Percentiles rank a stretch among this genome's conserved stretches.
Conservation (phyloP, 2,113 vertebrate genomes). For the Oncorhynchus kisutch region DNA sequence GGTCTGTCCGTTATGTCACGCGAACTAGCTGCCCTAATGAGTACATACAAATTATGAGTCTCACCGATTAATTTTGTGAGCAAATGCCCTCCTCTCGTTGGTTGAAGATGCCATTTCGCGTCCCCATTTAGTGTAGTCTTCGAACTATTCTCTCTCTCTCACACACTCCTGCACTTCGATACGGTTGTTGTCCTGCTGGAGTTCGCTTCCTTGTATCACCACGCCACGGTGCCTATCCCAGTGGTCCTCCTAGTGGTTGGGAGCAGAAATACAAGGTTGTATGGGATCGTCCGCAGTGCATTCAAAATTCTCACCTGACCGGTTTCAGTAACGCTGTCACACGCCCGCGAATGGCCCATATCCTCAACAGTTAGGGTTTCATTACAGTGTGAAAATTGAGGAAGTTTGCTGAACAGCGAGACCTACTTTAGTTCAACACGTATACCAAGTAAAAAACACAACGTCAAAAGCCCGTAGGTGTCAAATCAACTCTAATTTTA, state of each 20-base stretch:
- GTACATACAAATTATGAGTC: constrained; percentile 1
- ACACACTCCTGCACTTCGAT: constrained; percentile 15
- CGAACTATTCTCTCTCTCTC: constrained; percentile 22
- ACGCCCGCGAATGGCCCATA: background rate
- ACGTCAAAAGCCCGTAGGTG: no score
- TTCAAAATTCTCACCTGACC: constrained; percentile 57
- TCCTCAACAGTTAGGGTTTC: constrained; percentile 36
- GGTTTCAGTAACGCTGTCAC: constrained; percentile 39
- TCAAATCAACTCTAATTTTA: no score
- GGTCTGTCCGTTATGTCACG: constrained; percentile 44
- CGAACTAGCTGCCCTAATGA: background rate
- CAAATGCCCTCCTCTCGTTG: constrained; percentile 85
- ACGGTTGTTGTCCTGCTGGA: constrained; percentile 34
- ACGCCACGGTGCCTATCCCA: constrained; percentile 38
- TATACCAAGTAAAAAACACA: no score
- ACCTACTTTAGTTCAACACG: background rate
- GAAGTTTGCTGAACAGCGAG: constrained; percentile 17
- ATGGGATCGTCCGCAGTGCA: constrained; percentile 2
- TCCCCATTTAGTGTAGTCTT: constrained; percentile 51
- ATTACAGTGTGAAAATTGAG: constrained; percentile 34
- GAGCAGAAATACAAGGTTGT: constrained; percentile 42
- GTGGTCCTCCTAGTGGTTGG: constrained; percentile 70
- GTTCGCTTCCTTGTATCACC: constrained; percentile 67
- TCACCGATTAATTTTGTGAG: constrained; percentile 90
- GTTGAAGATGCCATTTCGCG: constrained; percentile 70